phyloP scores from a whole-genome alignment of 2,888 invertebrate genomes.

The Glaucopsyche alexis region DNA sequence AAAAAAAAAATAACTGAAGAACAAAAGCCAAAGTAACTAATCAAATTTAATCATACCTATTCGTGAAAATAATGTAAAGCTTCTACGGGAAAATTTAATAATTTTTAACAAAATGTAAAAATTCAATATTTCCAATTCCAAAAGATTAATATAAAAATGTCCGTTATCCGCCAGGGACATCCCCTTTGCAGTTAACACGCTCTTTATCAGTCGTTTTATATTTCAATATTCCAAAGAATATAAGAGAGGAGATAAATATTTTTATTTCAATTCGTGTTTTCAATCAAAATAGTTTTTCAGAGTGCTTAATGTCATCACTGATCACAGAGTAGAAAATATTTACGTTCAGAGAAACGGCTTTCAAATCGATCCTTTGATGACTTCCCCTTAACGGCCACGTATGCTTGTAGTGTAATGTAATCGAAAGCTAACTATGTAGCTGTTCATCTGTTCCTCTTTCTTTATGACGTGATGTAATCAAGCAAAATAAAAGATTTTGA shows the following conservation, averaged over 20 bases:
- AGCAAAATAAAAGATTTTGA: not conserved
- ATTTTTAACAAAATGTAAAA: conserved; percentile 63
- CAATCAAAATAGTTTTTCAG: conserved; percentile 10
- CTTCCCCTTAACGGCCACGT: too few species aligned
- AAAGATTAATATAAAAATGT: conserved; percentile 73
- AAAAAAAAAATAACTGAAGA: not conserved
- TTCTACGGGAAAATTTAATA: conserved; percentile 49
- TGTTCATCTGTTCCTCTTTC: too few species aligned
- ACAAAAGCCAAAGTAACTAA: not conserved
- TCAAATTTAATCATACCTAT: not conserved
- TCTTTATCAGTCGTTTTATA: conserved; percentile 71
- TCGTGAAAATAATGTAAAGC: not conserved
- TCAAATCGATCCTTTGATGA: too few species aligned
- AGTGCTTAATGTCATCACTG: too few species aligned
- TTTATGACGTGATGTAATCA: not conserved
- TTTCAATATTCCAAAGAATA: conserved; percentile 50
- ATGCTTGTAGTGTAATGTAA: too few species aligned
- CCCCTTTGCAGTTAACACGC: conserved; percentile 69
- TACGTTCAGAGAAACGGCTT: too few species aligned
- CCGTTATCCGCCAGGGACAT: conserved; percentile 61
- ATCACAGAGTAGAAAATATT: too few species aligned
- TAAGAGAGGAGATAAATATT: not conserved
- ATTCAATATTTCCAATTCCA: conserved; percentile 54
- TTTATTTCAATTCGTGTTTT: not conserved
- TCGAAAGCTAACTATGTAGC: too few species aligned